Percentiles rank a stretch among this genome's conserved stretches.
These are phyloP conservation scores for Psittacula cyanocephala DNA, from an alignment of 2,113 vertebrate genomes.

Conservation along the genomic window DNA sequence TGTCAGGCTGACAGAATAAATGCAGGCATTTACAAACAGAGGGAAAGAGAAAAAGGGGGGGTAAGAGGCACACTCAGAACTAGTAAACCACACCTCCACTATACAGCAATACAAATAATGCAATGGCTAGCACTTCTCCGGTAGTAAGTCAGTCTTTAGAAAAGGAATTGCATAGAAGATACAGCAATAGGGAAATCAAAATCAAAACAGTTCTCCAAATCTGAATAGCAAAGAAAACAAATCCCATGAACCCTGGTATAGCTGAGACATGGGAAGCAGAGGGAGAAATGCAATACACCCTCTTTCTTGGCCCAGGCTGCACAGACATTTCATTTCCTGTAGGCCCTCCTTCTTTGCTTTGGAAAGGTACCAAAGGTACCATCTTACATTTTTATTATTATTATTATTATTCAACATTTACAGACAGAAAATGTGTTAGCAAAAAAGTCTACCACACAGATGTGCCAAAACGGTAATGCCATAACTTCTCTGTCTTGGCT, in stretches of 20 bases:
- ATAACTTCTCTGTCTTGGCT: not conserved
- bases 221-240: conserved; percentile 67
- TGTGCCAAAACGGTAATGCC: not conserved
- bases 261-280: conserved; percentile 67
- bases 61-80: conserved; percentile 84
- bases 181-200: conserved; percentile 83
- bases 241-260: conserved; percentile 11
- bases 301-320: not conserved
- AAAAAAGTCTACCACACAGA: not conserved
- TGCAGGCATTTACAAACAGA: conserved; percentile 88
- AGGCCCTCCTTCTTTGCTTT: not conserved
- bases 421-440: not conserved
- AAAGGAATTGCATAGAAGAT: conserved; percentile 98
- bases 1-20: conserved; percentile 82
- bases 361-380: not conserved
- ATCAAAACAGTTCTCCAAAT: conserved; percentile 56
- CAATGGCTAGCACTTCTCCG: conserved; percentile 81
- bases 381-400: not conserved
- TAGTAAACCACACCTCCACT: conserved; percentile 79
- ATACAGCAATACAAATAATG: conserved; percentile 76
- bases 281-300: conserved; percentile 30
- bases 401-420: not conserved
- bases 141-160: conserved; percentile 74
- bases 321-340: not conserved
- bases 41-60: conserved; percentile 67